These are phyloP conservation scores for Cotesia glomerata DNA, from an alignment of 1,140 invertebrate species.

Conservation along the genomic window DNA sequence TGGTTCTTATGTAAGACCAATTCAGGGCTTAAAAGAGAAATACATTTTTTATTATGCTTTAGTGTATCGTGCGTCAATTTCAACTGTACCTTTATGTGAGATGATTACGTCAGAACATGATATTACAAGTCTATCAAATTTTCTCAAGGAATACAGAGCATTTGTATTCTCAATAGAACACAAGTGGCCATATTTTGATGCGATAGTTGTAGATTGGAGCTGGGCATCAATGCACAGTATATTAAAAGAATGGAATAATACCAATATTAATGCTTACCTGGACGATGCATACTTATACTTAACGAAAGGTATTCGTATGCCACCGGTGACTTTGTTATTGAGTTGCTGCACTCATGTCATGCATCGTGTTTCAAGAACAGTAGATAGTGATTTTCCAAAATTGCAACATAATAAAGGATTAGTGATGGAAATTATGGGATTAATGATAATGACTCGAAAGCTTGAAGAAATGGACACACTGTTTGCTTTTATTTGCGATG, in stretches of 20 bases:
- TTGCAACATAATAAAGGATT: no score
- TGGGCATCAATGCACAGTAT: slow-evolving; percentile 22
- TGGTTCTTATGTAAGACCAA: slow-evolving; percentile 4
- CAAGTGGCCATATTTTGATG: slow-evolving; percentile 11
- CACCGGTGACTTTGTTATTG: no score
- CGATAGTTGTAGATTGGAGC: slow-evolving; percentile 17
- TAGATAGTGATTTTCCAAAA: no score
- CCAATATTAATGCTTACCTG: not conserved
- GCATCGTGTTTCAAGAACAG: no score
- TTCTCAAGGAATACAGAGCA: not conserved
- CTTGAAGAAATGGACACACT: no score
- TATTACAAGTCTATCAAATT: not conserved
- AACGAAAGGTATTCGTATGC: not conserved
- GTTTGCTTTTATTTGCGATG: no score
- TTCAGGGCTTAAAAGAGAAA: not conserved
- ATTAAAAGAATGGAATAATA: slow-evolving; percentile 17
- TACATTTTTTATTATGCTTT: slow-evolving; percentile 13
- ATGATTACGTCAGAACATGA: slow-evolving; percentile 17
- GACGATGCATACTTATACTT: not conserved
- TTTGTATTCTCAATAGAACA: not conserved
- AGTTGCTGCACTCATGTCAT: no score
- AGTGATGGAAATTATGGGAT: no score
- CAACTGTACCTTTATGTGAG: not conserved
- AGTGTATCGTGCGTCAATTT: not conserved
- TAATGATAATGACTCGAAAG: no score